Conservation (phyloP, 2,797 vertebrate genomes). For the Acanthopagrus latus region DNA sequence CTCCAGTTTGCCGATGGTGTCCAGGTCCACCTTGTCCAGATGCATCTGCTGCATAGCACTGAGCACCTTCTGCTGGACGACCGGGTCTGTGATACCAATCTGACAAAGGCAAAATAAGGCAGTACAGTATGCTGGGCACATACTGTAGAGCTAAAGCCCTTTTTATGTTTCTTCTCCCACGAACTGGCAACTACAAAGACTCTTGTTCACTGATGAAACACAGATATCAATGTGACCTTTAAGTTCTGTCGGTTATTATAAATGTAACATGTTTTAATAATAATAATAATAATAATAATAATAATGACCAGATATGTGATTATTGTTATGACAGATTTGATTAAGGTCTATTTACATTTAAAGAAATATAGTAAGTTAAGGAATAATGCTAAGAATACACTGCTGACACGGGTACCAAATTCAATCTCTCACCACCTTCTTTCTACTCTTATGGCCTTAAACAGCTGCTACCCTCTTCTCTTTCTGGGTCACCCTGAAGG, state of each 20-base stretch:
- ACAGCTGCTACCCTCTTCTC: not conserved
- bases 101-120: slow-evolving; percentile 56
- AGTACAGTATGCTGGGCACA: no score
- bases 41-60: slow-evolving; percentile 87
- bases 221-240: not conserved
- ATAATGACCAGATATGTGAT: not conserved
- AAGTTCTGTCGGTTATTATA: not conserved
- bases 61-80: slow-evolving; percentile 90
- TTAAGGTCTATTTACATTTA: not conserved
- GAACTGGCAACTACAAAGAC: no score
- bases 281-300: not conserved
- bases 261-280: no score
- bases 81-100: slow-evolving; percentile 88
- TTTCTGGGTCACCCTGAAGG: slow-evolving; percentile 44
- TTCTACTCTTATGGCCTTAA: slow-evolving; percentile 4
- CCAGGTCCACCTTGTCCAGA: slow-evolving; percentile 87
- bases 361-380: not conserved
- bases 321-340: not conserved
- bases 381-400: not conserved
- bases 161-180: no score
- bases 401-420: not conserved
- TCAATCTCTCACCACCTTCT: not conserved
- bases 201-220: no score
- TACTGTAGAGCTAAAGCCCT: no score
- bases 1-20: slow-evolving; percentile 80